These are phyloP conservation scores for Lordiphosa andalusiaca DNA, from an alignment of 2,888 invertebrate species.

Conservation along the genomic window DNA sequence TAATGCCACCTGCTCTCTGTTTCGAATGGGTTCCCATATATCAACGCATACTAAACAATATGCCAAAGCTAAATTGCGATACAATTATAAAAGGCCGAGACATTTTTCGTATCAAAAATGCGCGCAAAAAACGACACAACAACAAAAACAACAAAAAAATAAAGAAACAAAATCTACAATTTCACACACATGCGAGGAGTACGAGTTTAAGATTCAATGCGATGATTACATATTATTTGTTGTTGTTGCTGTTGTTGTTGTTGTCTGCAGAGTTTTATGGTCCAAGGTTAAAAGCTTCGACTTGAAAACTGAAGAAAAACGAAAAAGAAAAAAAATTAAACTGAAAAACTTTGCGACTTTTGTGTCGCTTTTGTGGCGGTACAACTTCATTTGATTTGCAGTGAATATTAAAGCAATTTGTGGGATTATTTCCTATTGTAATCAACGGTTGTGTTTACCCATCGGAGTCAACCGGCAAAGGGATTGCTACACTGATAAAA, in stretches of 20 bases:
- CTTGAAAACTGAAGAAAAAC: slow-evolving; percentile 45
- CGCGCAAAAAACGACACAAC: slow-evolving; percentile 33
- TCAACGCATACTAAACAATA: slow-evolving; percentile 56
- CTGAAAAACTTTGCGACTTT: slow-evolving; percentile 59
- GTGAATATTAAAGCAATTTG: slow-evolving; percentile 77
- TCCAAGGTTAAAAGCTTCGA: slow-evolving; percentile 72
- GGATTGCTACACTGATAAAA: no score
- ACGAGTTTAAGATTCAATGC: slow-evolving; percentile 65
- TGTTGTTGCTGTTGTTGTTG: slow-evolving; percentile 36
- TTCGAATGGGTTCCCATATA: slow-evolving; percentile 41
- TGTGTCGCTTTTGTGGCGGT: slow-evolving; percentile 50
- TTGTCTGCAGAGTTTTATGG: slow-evolving; percentile 66
- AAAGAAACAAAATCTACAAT: slow-evolving; percentile 38
- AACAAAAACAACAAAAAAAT: no score
- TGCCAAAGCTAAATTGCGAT: slow-evolving; percentile 64
- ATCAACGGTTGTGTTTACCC: slow-evolving; percentile 64
- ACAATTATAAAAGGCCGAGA: slow-evolving; percentile 55
- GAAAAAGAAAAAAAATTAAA: slow-evolving; percentile 18
- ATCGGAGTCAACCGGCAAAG: slow-evolving; percentile 34
- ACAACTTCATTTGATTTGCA: slow-evolving; percentile 75
- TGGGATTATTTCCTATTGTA: slow-evolving; percentile 77
- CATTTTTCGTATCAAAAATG: slow-evolving; percentile 44
- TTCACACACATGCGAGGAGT: slow-evolving; percentile 58
- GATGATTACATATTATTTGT: slow-evolving; percentile 69
- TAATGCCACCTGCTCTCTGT: slow-evolving; percentile 48